Evolutionary conservation across 2,888 invertebrate species (phyloP).

Genomic region (Eledona agricola): DNA sequence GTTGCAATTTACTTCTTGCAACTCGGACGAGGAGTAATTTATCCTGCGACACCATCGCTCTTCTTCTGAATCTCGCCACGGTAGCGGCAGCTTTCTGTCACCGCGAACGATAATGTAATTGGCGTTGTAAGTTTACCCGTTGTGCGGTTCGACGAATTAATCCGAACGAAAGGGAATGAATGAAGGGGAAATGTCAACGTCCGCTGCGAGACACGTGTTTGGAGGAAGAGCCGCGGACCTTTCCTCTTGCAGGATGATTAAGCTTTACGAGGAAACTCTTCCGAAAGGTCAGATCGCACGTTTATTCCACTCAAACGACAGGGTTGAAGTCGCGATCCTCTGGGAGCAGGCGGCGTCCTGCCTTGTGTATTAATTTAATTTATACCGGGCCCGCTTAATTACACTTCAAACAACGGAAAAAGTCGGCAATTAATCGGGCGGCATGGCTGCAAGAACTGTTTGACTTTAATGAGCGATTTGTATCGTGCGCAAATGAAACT

Average conservation of each 20-base stretch:
- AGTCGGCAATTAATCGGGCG: slow-evolving; percentile 15
- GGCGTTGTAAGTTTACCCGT: no score
- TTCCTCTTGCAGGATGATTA: slow-evolving; percentile 22
- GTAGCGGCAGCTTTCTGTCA: no score
- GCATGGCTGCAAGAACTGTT: slow-evolving; percentile 8
- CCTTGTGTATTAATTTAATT: slow-evolving; percentile 25
- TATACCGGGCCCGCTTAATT: slow-evolving; percentile 21
- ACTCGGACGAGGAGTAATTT: slow-evolving; percentile 21
- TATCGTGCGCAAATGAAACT: slow-evolving; percentile 28
- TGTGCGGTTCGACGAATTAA: no score
- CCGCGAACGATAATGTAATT: no score
- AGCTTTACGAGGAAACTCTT: slow-evolving; percentile 26
- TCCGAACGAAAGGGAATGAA: no score
- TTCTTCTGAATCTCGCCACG: not conserved
- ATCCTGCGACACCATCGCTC: slow-evolving; percentile 11
- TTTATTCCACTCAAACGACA: slow-evolving; percentile 21
- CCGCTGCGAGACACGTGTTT: no score
- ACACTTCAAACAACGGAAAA: slow-evolving; percentile 15
- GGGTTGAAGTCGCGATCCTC: no score
- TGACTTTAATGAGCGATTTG: slow-evolving; percentile 32
- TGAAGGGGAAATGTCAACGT: no score
- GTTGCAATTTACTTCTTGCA: slow-evolving; percentile 22
- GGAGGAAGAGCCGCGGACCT: slow-evolving; percentile 24
- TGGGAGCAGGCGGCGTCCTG: no score
- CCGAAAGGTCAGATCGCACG: slow-evolving; percentile 25